Percentiles rank a stretch among this genome's conserved stretches.
phyloP scores from a whole-genome alignment of 1,140 invertebrate genomes.

The Aricia agestis region DNA sequence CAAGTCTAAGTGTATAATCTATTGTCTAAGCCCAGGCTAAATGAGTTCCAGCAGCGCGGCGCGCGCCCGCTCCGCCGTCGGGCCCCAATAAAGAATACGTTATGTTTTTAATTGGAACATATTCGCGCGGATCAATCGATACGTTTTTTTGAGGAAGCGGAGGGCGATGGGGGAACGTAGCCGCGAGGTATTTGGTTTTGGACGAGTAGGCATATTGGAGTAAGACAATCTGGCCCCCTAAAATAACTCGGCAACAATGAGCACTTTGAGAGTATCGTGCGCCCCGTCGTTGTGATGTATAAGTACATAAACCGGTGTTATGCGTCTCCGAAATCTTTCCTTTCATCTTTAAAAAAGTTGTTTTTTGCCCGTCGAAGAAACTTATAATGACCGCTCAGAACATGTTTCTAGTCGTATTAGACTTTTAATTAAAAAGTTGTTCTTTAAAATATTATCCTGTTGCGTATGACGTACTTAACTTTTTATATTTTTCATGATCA shows the following conservation, averaged over 20 bases:
- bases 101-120: slow-evolving; percentile 66
- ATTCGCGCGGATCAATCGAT: slow-evolving; percentile 56
- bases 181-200: slow-evolving; percentile 57
- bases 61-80: slow-evolving; percentile 39
- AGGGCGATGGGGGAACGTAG: slow-evolving; percentile 36
- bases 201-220: slow-evolving; percentile 52
- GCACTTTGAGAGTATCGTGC: slow-evolving; percentile 24
- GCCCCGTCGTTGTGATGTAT: slow-evolving; percentile 6
- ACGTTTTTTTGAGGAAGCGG: slow-evolving; percentile 38
- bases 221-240: slow-evolving; percentile 55
- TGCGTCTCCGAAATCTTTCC: slow-evolving; percentile 8
- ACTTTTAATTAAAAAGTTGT: background rate
- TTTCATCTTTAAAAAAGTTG: slow-evolving; percentile 6
- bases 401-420: background rate
- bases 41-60: slow-evolving; percentile 39
- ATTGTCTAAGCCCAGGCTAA: slow-evolving; percentile 29
- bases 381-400: background rate
- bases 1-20: slow-evolving; percentile 18
- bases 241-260: slow-evolving; percentile 53
- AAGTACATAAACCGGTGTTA: slow-evolving; percentile 9
- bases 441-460: background rate
- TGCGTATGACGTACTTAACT: background rate
- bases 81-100: slow-evolving; percentile 33
- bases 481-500: background rate
- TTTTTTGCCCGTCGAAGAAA: background rate